A percentile compares a stretch with the other conserved stretches of the same genome.
These are phyloP conservation scores for Stomatorhinus walkeri DNA, from an alignment of 2,797 vertebrate species.

Conservation along the genomic window DNA sequence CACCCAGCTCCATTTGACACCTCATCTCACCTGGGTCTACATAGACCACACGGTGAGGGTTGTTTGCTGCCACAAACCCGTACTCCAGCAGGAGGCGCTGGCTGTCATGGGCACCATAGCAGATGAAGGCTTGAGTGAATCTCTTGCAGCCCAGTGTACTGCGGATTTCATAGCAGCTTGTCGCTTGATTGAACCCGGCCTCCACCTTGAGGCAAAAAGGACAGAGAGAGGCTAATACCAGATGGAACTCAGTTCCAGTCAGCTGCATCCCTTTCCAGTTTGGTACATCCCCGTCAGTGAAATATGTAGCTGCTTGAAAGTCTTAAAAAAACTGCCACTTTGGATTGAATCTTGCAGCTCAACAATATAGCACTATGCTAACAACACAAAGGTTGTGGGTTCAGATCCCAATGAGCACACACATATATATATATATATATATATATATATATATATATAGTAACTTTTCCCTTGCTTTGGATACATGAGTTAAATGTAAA, in stretches of 20 bases:
- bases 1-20: not conserved
- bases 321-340: not conserved
- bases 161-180: slow-evolving; percentile 73
- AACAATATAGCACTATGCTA: not conserved
- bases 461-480: not conserved
- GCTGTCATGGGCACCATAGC: slow-evolving; percentile 86
- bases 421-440: not conserved
- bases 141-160: slow-evolving; percentile 51
- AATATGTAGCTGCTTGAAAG: not conserved
- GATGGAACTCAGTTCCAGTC: not conserved
- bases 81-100: slow-evolving; percentile 85
- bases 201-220: slow-evolving; percentile 59
- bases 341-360: not conserved
- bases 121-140: slow-evolving; percentile 77
- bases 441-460: not conserved
- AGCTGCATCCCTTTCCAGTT: not conserved
- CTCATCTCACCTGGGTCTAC: slow-evolving; percentile 64
- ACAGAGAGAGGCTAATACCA: not conserved
- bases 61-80: slow-evolving; percentile 69
- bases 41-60: slow-evolving; percentile 78
- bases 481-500: not conserved
- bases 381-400: not conserved
- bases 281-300: not conserved
- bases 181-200: slow-evolving; percentile 69
- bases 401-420: not conserved